Evolutionary conservation across 2,888 invertebrate species (phyloP).

Genomic region (Homarus gammarus): DNA sequence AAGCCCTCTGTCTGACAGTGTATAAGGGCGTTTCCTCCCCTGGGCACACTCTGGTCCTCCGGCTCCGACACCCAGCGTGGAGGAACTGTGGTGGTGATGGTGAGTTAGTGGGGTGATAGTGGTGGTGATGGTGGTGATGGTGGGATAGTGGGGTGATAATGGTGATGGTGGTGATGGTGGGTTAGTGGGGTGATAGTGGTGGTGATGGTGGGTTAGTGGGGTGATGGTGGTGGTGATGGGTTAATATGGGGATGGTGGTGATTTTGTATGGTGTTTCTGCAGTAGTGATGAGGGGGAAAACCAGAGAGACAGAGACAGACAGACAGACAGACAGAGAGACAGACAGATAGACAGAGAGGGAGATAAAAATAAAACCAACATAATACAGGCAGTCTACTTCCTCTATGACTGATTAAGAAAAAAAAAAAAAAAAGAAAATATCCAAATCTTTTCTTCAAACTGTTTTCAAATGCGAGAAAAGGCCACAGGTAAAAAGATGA

Average conservation of each 20-base stretch:
- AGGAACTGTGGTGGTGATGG: constrained; percentile 55
- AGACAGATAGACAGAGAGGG: no score
- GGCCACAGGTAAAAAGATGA: no score
- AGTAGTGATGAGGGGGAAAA: no score
- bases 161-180: neutral
- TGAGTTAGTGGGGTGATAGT: neutral
- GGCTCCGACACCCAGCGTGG: constrained; percentile 71
- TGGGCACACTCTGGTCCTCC: constrained; percentile 42
- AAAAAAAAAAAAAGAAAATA: no score
- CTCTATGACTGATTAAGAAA: no score
- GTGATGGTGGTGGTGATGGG: neutral
- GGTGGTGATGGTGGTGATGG: constrained; percentile 6
- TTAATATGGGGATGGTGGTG: neutral
- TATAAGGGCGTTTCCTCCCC: constrained; percentile 50
- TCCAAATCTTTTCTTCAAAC: no score
- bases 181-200: neutral
- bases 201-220: neutral
- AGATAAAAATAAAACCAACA: no score
- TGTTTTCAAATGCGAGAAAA: no score
- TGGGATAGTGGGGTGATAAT: neutral
- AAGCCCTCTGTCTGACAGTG: constrained; percentile 71
- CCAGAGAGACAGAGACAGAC: no score
- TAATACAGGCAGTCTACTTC: no score
- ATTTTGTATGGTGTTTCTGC: neutral
- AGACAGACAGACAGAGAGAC: no score